A percentile compares a stretch with the other conserved stretches of the same genome.
Conservation (phyloP, 1,140 invertebrate species). For the Kradibia gibbosae region DNA sequence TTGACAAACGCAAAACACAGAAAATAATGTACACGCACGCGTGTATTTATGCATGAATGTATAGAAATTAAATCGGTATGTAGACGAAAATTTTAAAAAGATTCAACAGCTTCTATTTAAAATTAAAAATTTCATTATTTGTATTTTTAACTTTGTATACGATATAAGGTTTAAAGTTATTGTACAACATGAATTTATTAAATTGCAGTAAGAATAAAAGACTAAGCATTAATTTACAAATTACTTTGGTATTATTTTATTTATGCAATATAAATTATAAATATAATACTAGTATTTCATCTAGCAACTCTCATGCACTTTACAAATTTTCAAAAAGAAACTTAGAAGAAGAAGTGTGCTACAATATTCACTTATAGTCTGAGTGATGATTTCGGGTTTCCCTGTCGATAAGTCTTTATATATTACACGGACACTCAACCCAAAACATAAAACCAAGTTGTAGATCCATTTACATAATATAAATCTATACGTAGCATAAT, state of each 20-base stretch:
- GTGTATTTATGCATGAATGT: too few species aligned
- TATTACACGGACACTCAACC: background rate
- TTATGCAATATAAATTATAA: background rate
- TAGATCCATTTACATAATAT: conserved; percentile 6
- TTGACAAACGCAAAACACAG: too few species aligned
- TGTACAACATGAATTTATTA: background rate
- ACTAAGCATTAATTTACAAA: background rate
- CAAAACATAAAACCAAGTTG: conserved; percentile 1
- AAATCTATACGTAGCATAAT: too few species aligned
- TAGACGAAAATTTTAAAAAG: too few species aligned
- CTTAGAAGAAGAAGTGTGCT: background rate
- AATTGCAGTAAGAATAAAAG: background rate
- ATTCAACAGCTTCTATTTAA: too few species aligned
- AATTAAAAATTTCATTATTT: too few species aligned
- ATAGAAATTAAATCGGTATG: too few species aligned
- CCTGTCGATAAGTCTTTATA: conserved; percentile 9
- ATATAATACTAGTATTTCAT: background rate
- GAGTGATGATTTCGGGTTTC: background rate
- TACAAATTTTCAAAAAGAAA: conserved; percentile 9
- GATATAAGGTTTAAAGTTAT: background rate
- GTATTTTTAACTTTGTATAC: background rate
- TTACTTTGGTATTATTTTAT: background rate
- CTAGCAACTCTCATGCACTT: background rate
- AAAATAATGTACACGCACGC: too few species aligned
- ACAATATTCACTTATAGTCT: conserved; percentile 19